Evolutionary conservation across 2,113 vertebrate species (phyloP).

Genomic region (Alligator mississippiensis): DNA sequence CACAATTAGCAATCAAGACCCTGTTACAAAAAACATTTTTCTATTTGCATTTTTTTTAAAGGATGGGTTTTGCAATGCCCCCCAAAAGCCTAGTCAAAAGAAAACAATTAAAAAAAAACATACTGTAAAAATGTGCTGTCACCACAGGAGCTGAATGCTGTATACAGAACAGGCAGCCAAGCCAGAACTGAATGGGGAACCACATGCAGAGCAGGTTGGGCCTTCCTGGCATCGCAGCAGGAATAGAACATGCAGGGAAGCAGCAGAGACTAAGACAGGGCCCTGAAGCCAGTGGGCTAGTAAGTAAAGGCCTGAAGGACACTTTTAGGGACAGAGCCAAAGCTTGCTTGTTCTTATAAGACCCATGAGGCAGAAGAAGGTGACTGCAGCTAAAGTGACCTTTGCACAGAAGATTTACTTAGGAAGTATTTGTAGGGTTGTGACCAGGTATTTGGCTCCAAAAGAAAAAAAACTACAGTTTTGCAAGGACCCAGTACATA

Average conservation of each 20-base stretch:
- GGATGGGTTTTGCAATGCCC: too few species aligned
- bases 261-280: not conserved
- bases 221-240: not conserved
- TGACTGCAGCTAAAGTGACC: not conserved
- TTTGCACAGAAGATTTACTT: not conserved
- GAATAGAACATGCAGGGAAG: not conserved
- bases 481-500: not conserved
- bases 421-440: rapidly evolving
- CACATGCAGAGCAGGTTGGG: rapidly evolving
- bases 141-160: not conserved
- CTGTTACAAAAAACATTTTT: not conserved
- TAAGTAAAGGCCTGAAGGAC: not conserved
- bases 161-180: not conserved
- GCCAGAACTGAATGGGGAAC: not conserved
- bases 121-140: not conserved
- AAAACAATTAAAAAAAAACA: not conserved
- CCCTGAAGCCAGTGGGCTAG: not conserved
- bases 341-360: not conserved
- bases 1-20: not conserved
- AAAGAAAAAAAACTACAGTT: too few species aligned
- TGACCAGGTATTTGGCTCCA: too few species aligned
- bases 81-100: too few species aligned
- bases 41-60: too few species aligned
- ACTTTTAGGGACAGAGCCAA: not conserved
- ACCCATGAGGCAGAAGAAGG: not conserved